Evolutionary conservation across 2,113 vertebrate genomes (phyloP), one percentile per base, ranked within the genome.

Genomic region (Cettia cetti): DNA sequence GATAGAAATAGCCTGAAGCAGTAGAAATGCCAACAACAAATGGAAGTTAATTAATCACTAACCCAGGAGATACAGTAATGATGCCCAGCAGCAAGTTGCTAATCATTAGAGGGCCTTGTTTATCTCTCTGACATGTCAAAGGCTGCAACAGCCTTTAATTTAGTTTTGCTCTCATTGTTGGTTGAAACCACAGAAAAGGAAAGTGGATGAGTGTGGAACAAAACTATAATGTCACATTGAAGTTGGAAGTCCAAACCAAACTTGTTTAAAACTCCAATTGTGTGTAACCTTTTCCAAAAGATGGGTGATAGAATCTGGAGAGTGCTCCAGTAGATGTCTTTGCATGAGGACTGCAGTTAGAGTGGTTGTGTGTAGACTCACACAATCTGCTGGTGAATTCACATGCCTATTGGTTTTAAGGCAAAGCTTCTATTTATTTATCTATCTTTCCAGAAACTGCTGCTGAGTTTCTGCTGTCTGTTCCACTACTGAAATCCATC

Each of bases 41-140:
- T 0, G 24, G 86, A 94, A 92, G 79, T 89, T 96, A 96, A 96
- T 97, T 96, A 96, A 92, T 76, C 92, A 60, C 89, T 86, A 92
- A 90, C 82, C 70, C 75, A 83, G 49, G 63, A 85, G 81, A 80
- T 81, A 37, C 22, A 72, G 54, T 86, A 89, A 91, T 44, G 72
- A 95, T 61, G 71, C 92, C 90, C 37, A 54, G 18, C 52, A 94
- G 95, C 94, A 91, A 69, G 45, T 7, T 76, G 53, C 93, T 96
- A 45, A 72, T 91, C 82, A 71, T 95, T 93, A 90, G 72, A 94
- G 87, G 37, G 76, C 60, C 69, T 80, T 84, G 63, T 92, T 95
- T 20, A 26, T 33, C 13, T 93, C 64, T 82, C 54, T 83, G 68
- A 75, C 70, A 33, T 69, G 54, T 74, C 72, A 93, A 60, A 63